A percentile compares a stretch with the other conserved stretches of the same genome.
These are phyloP conservation scores for Brachionus asplanchnoidis DNA, from an alignment of 1,140 invertebrate genomes.

Conservation along the genomic window DNA sequence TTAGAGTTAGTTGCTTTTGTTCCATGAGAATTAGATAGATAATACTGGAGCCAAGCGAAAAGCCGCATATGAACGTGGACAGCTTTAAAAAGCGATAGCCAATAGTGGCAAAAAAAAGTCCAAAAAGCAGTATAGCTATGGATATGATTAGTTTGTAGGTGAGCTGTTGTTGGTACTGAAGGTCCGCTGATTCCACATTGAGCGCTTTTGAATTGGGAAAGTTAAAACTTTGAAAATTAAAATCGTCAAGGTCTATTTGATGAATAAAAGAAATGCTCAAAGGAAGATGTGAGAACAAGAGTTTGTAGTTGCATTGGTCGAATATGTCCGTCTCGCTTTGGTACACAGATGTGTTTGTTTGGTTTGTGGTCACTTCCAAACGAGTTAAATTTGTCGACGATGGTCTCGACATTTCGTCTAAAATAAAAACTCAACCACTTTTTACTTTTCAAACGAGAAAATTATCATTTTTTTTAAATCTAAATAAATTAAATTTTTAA, in stretches of 20 bases:
- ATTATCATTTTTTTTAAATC: constrained; percentile 27
- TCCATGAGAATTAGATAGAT: constrained; percentile 38
- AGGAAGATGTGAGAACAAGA: constrained; percentile 3
- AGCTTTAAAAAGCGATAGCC: constrained; percentile 34
- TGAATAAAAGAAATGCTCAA: background rate
- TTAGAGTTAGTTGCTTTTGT: constrained; percentile 21
- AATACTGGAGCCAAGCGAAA: constrained; percentile 34
- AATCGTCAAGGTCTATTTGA: background rate
- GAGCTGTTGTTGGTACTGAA: constrained; percentile 19
- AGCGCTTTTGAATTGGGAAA: background rate
- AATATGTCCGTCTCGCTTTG: background rate
- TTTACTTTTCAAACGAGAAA: background rate
- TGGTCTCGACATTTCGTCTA: constrained; percentile 12
- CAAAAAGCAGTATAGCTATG: background rate
- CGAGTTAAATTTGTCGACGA: background rate
- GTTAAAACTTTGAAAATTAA: constrained; percentile 13
- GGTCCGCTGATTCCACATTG: background rate
- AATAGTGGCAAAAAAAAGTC: constrained; percentile 16
- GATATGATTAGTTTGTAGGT: constrained; percentile 30
- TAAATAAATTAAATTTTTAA: constrained; percentile 25
- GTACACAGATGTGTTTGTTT: background rate
- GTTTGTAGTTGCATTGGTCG: constrained; percentile 19
- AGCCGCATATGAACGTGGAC: constrained; percentile 24
- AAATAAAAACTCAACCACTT: background rate
- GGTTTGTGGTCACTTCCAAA: background rate